These are phyloP conservation scores for Drosophila arizonae DNA, from an alignment of 1,140 invertebrate species.

Conservation along the genomic window DNA sequence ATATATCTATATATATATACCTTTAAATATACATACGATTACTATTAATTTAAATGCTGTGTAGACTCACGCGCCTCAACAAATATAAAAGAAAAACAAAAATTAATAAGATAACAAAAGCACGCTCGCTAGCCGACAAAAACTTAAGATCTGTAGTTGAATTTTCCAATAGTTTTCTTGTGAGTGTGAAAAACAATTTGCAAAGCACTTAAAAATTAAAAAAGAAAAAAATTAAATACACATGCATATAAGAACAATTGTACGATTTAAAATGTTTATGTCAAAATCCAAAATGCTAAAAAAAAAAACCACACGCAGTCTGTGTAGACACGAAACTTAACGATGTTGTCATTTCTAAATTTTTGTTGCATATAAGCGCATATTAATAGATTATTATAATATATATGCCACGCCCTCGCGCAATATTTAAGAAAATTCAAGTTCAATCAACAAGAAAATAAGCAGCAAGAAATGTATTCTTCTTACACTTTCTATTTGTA, in stretches of 20 bases:
- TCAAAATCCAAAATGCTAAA: constrained; percentile 29
- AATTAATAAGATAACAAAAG: constrained; percentile 34
- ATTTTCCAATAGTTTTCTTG: constrained; percentile 45
- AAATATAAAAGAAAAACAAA: constrained; percentile 24
- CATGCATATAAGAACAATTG: constrained; percentile 26
- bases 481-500: constrained; percentile 37
- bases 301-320: constrained; percentile 15
- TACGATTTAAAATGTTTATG: constrained; percentile 28
- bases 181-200: constrained; percentile 21
- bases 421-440: constrained; percentile 28
- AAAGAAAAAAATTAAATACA: constrained; percentile 8
- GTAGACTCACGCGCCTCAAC: constrained; percentile 44
- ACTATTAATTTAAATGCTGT: constrained; percentile 66
- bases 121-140: constrained; percentile 54
- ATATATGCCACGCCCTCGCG: constrained; percentile 28
- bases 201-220: constrained; percentile 17
- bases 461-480: constrained; percentile 38
- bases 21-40: constrained; percentile 63
- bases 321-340: constrained; percentile 14
- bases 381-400: constrained; percentile 37
- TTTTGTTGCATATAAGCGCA: constrained; percentile 49
- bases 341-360: constrained; percentile 50
- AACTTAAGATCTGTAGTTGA: constrained; percentile 45
- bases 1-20: constrained; percentile 47
- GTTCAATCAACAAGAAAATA: constrained; percentile 14